These are phyloP conservation scores for Sepiola atlantica DNA, from an alignment of 2,888 invertebrate species.

Conservation along the genomic window DNA sequence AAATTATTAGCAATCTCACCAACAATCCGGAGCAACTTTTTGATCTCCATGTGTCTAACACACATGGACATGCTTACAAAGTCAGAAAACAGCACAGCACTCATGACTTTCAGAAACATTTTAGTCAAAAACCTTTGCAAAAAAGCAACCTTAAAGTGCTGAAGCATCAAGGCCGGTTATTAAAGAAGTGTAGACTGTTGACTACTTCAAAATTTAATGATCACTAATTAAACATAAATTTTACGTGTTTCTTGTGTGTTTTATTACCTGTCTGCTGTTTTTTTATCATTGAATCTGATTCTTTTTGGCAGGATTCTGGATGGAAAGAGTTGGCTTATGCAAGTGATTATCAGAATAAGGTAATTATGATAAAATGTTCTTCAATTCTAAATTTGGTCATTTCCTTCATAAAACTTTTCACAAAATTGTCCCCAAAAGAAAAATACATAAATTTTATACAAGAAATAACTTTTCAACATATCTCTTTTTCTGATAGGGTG, in stretches of 20 bases:
- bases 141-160: no score
- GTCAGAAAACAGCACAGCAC: no score
- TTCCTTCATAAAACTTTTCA: neutral
- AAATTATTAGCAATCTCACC: no score
- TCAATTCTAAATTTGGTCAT: neutral
- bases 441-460: neutral
- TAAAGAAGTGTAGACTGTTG: no score
- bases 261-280: neutral
- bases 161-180: no score
- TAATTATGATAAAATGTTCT: slow-evolving; percentile 51
- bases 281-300: neutral
- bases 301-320: slow-evolving; percentile 79
- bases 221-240: no score
- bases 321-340: slow-evolving; percentile 87
- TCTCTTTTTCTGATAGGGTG: neutral
- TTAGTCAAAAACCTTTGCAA: no score
- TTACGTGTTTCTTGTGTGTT: neutral
- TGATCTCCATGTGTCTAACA: no score
- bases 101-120: no score
- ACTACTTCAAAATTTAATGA: no score
- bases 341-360: slow-evolving; percentile 79
- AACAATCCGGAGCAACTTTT: no score
- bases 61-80: no score
- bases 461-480: neutral
- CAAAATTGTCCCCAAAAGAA: neutral